phyloP scores from a whole-genome alignment of 2,888 invertebrate species.

The Gastrophysa polygoni region DNA sequence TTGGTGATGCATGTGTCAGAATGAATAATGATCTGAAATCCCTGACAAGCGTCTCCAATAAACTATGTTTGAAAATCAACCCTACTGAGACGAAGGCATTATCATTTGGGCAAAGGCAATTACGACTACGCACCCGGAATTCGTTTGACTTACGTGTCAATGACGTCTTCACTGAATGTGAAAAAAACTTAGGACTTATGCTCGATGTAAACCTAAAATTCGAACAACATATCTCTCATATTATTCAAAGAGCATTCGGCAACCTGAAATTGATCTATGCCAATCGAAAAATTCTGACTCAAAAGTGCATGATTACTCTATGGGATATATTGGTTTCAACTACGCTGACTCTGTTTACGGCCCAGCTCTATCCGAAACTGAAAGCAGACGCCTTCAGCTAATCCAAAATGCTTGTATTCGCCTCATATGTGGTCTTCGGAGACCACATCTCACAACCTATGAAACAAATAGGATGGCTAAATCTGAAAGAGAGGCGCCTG shows the following conservation, averaged over 20 bases:
- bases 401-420: conserved; percentile 8
- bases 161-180: background rate
- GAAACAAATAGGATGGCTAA: background rate
- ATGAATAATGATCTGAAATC: background rate
- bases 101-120: background rate
- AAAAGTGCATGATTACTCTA: background rate
- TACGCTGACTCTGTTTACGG: background rate
- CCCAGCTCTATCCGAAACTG: background rate
- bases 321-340: background rate
- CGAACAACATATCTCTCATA: background rate
- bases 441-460: background rate
- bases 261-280: conserved; percentile 7
- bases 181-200: background rate
- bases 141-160: background rate
- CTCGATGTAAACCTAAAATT: background rate
- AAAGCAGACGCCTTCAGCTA: background rate
- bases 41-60: background rate
- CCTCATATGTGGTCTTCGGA: background rate
- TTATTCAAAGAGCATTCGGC: background rate
- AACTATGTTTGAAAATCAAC: conserved; percentile 2
- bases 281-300: background rate
- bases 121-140: background rate
- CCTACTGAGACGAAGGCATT: background rate
- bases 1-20: background rate
- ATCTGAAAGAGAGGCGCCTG: background rate